Percentiles rank a stretch among this genome's conserved stretches.
These are phyloP conservation scores for Callyntrura sp. DNA, from an alignment of 2,888 invertebrate species.

Conservation along the genomic window DNA sequence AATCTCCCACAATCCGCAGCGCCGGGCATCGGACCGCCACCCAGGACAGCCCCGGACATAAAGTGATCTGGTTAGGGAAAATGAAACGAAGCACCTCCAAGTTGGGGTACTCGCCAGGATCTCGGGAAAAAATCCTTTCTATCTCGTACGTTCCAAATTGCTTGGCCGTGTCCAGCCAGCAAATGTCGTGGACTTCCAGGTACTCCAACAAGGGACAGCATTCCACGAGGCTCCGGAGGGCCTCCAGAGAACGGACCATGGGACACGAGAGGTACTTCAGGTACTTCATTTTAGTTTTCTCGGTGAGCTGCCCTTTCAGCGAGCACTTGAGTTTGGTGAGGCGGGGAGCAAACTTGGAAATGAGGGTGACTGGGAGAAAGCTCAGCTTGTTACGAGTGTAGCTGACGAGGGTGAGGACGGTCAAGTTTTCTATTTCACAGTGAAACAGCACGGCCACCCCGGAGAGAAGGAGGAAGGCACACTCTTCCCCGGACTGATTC, in stretches of 20 bases:
- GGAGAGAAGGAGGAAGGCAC: conserved; percentile 76
- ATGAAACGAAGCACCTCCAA: conserved; percentile 77
- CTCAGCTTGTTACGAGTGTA: conserved; percentile 63
- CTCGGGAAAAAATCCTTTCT: conserved; percentile 60
- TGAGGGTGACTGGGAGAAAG: conserved; percentile 70
- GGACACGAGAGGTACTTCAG: conserved; percentile 69
- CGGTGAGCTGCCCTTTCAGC: conserved; percentile 64
- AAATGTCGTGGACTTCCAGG: conserved; percentile 78
- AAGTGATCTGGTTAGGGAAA: conserved; percentile 72
- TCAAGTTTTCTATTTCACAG: conserved; percentile 71
- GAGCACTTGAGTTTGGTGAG: conserved; percentile 76
- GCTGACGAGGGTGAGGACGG: conserved; percentile 59
- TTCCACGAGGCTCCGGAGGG: conserved; percentile 67
- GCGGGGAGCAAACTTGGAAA: conserved; percentile 75
- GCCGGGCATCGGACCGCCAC: conserved; percentile 72
- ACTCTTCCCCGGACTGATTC: conserved; percentile 77
- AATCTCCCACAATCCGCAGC: conserved; percentile 79
- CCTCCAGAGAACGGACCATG: conserved; percentile 60
- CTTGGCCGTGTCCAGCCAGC: conserved; percentile 34
- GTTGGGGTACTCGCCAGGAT: conserved; percentile 53
- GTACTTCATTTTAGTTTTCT: conserved; percentile 40
- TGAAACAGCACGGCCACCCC: conserved; percentile 70
- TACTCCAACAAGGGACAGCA: conserved; percentile 77
- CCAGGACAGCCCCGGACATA: conserved; percentile 69
- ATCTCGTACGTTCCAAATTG: conserved; percentile 68